phyloP scores from a whole-genome alignment of 2,888 invertebrate genomes.

The Mesochorus sp. region DNA sequence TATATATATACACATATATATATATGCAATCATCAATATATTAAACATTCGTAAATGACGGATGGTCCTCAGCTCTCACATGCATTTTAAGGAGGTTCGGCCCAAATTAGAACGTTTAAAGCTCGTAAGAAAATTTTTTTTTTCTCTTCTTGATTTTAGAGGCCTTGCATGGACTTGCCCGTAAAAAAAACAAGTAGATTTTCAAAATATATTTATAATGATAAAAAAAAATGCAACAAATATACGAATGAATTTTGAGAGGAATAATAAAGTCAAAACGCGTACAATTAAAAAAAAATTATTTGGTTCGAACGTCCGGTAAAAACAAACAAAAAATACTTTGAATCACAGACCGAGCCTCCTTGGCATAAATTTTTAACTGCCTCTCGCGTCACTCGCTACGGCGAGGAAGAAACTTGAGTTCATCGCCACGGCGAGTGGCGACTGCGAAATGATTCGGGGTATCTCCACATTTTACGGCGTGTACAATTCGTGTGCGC shows the following conservation, averaged over 20 bases:
- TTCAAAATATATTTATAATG: too few relatives aligned
- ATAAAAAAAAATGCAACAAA: too few relatives aligned
- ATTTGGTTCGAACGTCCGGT: too few relatives aligned
- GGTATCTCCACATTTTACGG: slow-evolving; percentile 19
- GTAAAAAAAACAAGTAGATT: too few relatives aligned
- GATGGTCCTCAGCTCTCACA: slow-evolving; percentile 59
- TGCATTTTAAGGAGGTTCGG: slow-evolving; percentile 33
- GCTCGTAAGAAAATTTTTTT: background rate
- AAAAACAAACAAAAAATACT: too few relatives aligned
- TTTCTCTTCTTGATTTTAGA: too few relatives aligned
- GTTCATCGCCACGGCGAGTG: slow-evolving; percentile 57
- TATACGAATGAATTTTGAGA: too few relatives aligned
- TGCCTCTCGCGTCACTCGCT: slow-evolving; percentile 44
- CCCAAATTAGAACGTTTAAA: background rate
- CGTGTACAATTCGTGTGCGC: slow-evolving; percentile 9
- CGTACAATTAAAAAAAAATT: too few relatives aligned
- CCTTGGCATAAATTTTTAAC: slow-evolving; percentile 7
- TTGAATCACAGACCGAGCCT: slow-evolving; percentile 1
- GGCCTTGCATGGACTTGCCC: too few relatives aligned
- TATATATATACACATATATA: slow-evolving; percentile 31
- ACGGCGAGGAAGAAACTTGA: slow-evolving; percentile 44
- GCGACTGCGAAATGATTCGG: slow-evolving; percentile 33
- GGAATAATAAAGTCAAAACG: too few relatives aligned
- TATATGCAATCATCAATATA: slow-evolving; percentile 61
- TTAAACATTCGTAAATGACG: slow-evolving; percentile 64